Base-by-base conservation (phyloP, 2,888 invertebrate species). In the Mimas tiliae region DNA sequence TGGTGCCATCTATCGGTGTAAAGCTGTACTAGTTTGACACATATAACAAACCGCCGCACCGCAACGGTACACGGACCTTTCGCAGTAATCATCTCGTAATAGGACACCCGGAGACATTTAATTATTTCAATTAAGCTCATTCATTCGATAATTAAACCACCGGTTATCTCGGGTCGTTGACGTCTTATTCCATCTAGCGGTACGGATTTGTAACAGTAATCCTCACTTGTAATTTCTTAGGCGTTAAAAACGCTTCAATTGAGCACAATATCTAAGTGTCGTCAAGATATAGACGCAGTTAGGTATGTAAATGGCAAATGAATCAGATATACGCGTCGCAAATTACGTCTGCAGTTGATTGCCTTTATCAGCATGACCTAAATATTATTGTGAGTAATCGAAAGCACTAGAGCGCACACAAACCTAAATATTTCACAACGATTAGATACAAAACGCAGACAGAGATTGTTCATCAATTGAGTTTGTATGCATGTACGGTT, bases 1-100 rank as follows among this genome's bases (percentile, higher is more conserved):
- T 77, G 76, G 69, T 70, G 85, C 83, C 87, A 89, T 86, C 90
- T 89, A 72, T 75, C 70, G 83, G 69, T 65, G 53, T 83, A 75
- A 77, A 81, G 82, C 73, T 66, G 79, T 74, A 87, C 81, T 79
- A 77, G 63, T 70, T 70, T 80, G 81, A 82, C 82, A 85, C 73
- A 80, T 72, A 74, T 80, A 75, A 66, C 70, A 81, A 83, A 81
- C 74, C 68, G 80, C 70, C 71, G 63, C 74, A 84, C 70, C 71
- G 63, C 74, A 84, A 86, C 83, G 81, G 86, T 84, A 74, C 74
- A 75, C 68, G 73, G 82, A 83, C 80, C 80, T 76, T 79, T 70
- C 74, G 75, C 76, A 69, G 75, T 67, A 70, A 71, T 77, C 70
- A 72, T 72, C 71, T 69, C 63, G 74, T 72, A 74, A 76, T 78